phyloP scores from a whole-genome alignment of 2,888 invertebrate species.

The Erpobdella octoculata region DNA sequence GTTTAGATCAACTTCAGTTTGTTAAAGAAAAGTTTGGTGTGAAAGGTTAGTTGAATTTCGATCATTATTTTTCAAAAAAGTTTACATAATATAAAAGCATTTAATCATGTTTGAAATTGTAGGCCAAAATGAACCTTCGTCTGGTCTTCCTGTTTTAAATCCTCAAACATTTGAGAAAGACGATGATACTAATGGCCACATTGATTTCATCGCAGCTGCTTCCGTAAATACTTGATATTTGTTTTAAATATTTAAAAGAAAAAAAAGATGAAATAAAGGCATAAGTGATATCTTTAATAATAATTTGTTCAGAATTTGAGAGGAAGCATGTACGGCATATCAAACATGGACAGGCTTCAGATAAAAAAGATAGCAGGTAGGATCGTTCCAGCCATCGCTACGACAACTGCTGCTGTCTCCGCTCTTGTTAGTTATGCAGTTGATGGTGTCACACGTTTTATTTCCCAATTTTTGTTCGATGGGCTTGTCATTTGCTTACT shows the following conservation, averaged over 20 bases:
- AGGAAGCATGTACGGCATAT: constrained; percentile 51
- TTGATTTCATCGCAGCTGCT: constrained; percentile 49
- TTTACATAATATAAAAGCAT: too few species aligned
- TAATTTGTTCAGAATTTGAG: constrained; percentile 46
- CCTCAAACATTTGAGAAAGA: constrained; percentile 51
- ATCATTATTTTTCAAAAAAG: not conserved
- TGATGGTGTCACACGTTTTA: not conserved
- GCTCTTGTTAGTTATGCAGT: constrained; percentile 47
- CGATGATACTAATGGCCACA: constrained; percentile 51
- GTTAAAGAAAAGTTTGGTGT: not conserved
- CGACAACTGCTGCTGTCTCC: constrained; percentile 53
- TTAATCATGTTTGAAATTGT: too few species aligned
- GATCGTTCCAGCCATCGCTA: constrained; percentile 54
- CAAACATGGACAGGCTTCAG: constrained; percentile 46
- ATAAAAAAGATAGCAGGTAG: constrained; percentile 52
- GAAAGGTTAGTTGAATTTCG: not conserved
- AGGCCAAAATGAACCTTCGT: not conserved
- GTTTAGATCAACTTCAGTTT: not conserved
- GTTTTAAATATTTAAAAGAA: not conserved
- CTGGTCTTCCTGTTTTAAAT: constrained; percentile 35
- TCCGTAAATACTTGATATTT: constrained; percentile 40
- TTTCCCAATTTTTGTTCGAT: not conserved
- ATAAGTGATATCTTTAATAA: not conserved
- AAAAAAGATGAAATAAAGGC: not conserved
- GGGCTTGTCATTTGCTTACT: not conserved